phyloP scores from a whole-genome alignment of 2,888 invertebrate genomes.

The Neoascia interrupta region DNA sequence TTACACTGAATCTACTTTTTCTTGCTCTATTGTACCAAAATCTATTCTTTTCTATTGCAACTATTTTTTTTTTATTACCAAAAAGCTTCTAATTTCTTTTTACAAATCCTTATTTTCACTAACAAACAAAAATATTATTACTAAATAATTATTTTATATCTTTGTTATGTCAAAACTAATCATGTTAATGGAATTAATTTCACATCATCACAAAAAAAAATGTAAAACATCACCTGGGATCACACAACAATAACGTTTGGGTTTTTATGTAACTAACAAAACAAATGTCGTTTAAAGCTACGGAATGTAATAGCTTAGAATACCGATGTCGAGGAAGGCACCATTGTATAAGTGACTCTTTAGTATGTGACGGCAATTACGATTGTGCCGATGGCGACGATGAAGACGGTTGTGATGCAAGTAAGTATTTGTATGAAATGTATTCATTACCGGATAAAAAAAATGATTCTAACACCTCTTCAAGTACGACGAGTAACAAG shows the following conservation, averaged over 20 bases:
- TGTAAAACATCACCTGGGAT: conserved; percentile 63
- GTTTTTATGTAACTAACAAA: conserved; percentile 67
- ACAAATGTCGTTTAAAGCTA: conserved; percentile 72
- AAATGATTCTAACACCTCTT: too few species aligned
- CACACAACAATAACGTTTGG: conserved; percentile 55
- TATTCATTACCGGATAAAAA: neutral
- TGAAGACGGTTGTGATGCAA: conserved; percentile 78
- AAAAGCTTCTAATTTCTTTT: conserved; percentile 32
- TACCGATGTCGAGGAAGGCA: conserved; percentile 77
- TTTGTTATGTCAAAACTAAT: conserved; percentile 50
- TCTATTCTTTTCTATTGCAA: neutral
- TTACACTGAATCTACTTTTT: neutral
- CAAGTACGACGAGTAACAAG: too few species aligned
- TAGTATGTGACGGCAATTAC: conserved; percentile 76
- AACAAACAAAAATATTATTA: conserved; percentile 3
- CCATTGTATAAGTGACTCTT: conserved; percentile 76
- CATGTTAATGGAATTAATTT: conserved; percentile 50
- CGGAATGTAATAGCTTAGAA: conserved; percentile 76
- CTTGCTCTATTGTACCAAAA: conserved; percentile 11
- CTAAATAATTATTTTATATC: conserved; percentile 35
- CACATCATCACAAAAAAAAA: conserved; percentile 50
- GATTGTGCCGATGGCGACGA: conserved; percentile 78
- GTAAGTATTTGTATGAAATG: conserved; percentile 72
- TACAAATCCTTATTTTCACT: conserved; percentile 11
- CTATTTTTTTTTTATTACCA: conserved; percentile 3